Conservation (phyloP, 2,797 vertebrate genomes). For the Sparidentex hasta region DNA sequence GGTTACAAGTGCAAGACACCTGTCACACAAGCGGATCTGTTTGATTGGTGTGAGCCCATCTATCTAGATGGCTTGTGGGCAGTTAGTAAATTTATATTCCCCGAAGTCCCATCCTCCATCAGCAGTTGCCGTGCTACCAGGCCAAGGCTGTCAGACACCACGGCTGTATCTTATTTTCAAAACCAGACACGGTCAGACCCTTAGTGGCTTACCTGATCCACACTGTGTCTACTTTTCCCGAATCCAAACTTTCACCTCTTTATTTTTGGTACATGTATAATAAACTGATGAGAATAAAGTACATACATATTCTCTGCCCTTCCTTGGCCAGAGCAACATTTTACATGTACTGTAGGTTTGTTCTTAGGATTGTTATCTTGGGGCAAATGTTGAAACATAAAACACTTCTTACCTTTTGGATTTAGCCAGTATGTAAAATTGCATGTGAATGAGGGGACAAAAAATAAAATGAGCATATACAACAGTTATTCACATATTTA, state of each 20-base stretch:
- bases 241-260: neutral
- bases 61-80: slow-evolving; percentile 78
- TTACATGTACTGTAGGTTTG: neutral
- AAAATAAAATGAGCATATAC: neutral
- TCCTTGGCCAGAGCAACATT: neutral
- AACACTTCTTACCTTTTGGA: neutral
- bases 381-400: neutral
- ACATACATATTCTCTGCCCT: neutral
- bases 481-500: slow-evolving; percentile 21
- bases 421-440: neutral
- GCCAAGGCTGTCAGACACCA: slow-evolving; percentile 71
- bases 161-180: slow-evolving; percentile 75
- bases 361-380: neutral
- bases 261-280: neutral
- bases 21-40: slow-evolving; percentile 82
- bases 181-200: slow-evolving; percentile 45
- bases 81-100: slow-evolving; percentile 83
- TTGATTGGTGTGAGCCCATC: slow-evolving; percentile 82
- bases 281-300: neutral
- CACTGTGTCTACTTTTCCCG: slow-evolving; percentile 3
- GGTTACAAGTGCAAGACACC: slow-evolving; percentile 79
- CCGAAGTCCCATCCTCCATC: slow-evolving; percentile 77
- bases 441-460: neutral
- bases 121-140: slow-evolving; percentile 57
- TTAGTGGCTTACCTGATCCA: slow-evolving; percentile 18